A percentile compares a stretch with the other conserved stretches of the same genome.
These are phyloP conservation scores for Procambarus virginalis DNA, from an alignment of 1,140 invertebrate genomes.

Conservation along the genomic window DNA sequence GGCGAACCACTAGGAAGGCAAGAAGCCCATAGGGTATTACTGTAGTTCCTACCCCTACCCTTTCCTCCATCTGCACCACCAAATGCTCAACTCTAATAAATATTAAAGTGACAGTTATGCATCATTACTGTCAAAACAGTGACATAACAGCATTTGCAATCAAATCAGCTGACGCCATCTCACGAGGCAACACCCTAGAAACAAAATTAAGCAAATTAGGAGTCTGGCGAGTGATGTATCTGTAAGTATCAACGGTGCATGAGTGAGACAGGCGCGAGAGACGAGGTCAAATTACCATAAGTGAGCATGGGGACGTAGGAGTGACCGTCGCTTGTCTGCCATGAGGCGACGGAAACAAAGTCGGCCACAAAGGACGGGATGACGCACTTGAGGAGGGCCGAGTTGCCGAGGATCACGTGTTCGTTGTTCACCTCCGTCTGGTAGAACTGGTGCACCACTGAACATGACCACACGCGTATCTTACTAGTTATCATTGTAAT, in stretches of 20 bases:
- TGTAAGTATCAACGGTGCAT: not conserved
- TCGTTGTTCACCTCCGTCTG: constrained; percentile 82
- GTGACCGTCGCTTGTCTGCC: constrained; percentile 85
- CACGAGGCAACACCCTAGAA: not conserved
- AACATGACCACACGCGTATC: not conserved
- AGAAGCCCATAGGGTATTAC: no score
- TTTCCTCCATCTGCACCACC: no score
- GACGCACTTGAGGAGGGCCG: constrained; percentile 91
- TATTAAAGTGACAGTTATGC: no score
- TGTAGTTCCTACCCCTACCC: no score
- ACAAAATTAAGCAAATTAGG: not conserved
- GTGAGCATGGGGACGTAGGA: constrained; percentile 77
- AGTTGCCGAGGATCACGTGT: constrained; percentile 92
- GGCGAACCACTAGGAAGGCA: constrained; percentile 81
- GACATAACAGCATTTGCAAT: no score
- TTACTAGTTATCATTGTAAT: no score
- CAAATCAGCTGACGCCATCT: not conserved
- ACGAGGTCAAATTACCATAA: constrained; percentile 62
- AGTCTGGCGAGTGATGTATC: not conserved
- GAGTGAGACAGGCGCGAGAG: not conserved
- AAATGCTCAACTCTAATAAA: no score
- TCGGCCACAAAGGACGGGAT: constrained; percentile 94
- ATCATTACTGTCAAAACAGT: no score
- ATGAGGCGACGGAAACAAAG: constrained; percentile 91
- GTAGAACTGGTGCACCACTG: constrained; percentile 89